Evolutionary conservation across 2,113 vertebrate genomes (phyloP), one percentile per base, ranked within the genome.

Genomic region (Spizaetus ornatus): DNA sequence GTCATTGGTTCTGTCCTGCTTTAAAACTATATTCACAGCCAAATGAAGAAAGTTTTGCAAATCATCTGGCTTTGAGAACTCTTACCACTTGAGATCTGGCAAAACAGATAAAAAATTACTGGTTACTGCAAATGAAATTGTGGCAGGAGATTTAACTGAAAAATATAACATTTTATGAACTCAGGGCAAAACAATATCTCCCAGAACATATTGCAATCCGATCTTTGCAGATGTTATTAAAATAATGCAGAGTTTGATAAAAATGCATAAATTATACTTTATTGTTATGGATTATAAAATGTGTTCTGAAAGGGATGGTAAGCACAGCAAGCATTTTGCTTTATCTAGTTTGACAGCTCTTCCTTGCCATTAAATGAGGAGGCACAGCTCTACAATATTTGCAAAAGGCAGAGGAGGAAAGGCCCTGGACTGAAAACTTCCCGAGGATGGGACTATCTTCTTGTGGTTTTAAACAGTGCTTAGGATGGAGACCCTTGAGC

Each of bases 211-310:
- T 62, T 95, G 94, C 84, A 95, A 95, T 90, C 59, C 0, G 9
- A 87, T 96, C 94, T 94, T 65, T 70, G 87, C 91, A 86, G 94
- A 90, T 88, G 94, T 93, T 95, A 95, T 95, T 96, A 91, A 94
- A 97, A 97, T 91, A 97, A 97, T 91, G 82, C 78, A 66, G 77
- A 88, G 84, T 91, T 96, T 91, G 74, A 97, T 96, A 96, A 96
- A 96, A 97, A 95, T 95, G 93, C 96, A 96, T 97, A 97, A 96
- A 97, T 97, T 97, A 96, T 90, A 77, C 89, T 94, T 96, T 94
- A 95, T 91, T 95, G 81, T 96, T 91, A 66, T 88, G 95, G 79
- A 95, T 96, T 96, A 88, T 66, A 91, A 93, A 97, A 91, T 90
- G 40, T 67, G 31, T 94, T 97, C 94, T 96, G 94, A 90, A 96